Evolutionary conservation across 2,113 vertebrate species (phyloP).

Genomic region (Ictalurus punctatus): DNA sequence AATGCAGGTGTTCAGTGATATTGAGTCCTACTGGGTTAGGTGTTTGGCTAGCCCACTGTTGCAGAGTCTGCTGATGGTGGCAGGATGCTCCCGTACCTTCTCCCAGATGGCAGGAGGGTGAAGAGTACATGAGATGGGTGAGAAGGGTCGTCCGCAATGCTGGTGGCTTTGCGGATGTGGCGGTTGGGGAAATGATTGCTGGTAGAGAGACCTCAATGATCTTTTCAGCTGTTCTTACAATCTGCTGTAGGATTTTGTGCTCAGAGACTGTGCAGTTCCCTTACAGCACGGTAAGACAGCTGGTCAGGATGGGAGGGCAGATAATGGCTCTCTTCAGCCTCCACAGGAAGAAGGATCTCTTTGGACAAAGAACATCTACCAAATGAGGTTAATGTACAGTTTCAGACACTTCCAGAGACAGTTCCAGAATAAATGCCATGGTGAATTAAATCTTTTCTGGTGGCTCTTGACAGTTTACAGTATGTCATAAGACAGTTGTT

Average conservation of each 20-base stretch:
- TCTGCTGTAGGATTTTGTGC: not conserved
- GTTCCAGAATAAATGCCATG: not conserved
- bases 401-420: not conserved
- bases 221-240: slow-evolving; percentile 10
- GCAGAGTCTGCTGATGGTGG: not conserved
- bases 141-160: not conserved
- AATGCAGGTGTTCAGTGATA: not conserved
- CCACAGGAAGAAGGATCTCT: too few relatives aligned
- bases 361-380: not conserved
- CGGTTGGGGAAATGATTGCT: not conserved
- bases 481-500: not conserved
- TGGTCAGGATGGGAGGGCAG: not conserved
- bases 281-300: not conserved
- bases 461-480: not conserved
- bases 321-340: not conserved
- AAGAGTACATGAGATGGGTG: not conserved
- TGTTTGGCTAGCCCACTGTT: not conserved
- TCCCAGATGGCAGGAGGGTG: not conserved
- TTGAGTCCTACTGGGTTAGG: not conserved
- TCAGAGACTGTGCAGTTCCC: not conserved
- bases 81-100: not conserved
- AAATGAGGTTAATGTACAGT: not conserved
- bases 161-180: not conserved
- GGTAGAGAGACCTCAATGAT: not conserved
- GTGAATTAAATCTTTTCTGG: not conserved